Conservation (phyloP, 1,140 invertebrate genomes). For the Drosophila santomea region DNA sequence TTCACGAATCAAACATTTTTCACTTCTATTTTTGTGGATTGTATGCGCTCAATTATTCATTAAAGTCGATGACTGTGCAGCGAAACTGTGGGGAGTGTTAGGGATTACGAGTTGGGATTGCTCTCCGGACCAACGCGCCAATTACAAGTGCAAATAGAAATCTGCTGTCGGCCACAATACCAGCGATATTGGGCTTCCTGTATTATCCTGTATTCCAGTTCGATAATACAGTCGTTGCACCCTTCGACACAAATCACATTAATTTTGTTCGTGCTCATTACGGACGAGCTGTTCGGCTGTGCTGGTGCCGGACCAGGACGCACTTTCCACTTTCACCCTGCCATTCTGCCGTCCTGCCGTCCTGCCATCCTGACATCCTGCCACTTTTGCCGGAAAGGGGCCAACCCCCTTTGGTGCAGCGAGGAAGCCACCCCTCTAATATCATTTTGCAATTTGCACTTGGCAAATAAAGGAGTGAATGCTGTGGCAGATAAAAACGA, state of each 20-base stretch:
- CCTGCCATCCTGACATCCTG: conserved; percentile 3
- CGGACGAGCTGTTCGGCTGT: conserved; percentile 50
- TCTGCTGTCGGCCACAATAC: conserved; percentile 40
- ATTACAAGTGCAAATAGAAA: conserved; percentile 78
- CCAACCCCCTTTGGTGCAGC: conserved; percentile 26
- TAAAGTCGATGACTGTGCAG: conserved; percentile 72
- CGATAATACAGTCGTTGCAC: conserved; percentile 64
- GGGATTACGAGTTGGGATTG: conserved; percentile 48
- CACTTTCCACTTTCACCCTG: conserved; percentile 49
- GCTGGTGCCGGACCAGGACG: conserved; percentile 44
- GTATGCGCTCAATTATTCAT: conserved; percentile 72
- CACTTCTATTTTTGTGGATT: conserved; percentile 36
- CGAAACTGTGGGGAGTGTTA: conserved; percentile 14
- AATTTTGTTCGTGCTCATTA: conserved; percentile 80
- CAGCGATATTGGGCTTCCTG: conserved; percentile 11
- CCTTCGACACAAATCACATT: conserved; percentile 79
- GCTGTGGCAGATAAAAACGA: conserved; percentile 76
- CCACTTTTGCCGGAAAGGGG: not conserved
- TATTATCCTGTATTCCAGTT: conserved; percentile 18
- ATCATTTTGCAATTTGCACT: conserved; percentile 84
- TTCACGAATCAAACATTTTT: conserved; percentile 21
- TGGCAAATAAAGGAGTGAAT: conserved; percentile 83
- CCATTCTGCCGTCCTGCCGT: conserved; percentile 9
- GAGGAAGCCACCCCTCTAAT: conserved; percentile 51
- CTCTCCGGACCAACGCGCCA: conserved; percentile 49